These are phyloP conservation scores for Lagopus muta DNA, from an alignment of 2,113 vertebrate genomes.

Conservation along the genomic window DNA sequence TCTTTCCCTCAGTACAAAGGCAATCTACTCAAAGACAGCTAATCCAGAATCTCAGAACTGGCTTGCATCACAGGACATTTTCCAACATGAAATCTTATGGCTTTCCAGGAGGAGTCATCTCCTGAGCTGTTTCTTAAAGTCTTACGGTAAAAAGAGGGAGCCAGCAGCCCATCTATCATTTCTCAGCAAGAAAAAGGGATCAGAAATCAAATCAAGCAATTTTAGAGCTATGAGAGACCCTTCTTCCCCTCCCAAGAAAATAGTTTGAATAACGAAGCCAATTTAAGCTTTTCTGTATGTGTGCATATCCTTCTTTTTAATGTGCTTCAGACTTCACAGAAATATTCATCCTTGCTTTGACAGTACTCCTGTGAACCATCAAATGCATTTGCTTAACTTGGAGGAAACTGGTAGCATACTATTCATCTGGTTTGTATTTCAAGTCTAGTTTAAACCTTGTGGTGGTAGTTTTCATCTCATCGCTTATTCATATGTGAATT, in stretches of 20 bases:
- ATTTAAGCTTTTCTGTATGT: neutral
- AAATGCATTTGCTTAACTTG: conserved; percentile 15
- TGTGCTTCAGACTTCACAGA: neutral
- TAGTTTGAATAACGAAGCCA: neutral
- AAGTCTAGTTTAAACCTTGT: conserved; percentile 36
- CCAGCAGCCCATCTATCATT: neutral
- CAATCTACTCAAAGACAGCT: neutral
- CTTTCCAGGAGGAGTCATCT: neutral
- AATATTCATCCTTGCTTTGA: neutral
- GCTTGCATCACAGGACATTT: neutral
- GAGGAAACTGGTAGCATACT: neutral
- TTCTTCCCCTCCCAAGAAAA: neutral
- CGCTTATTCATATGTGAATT: conserved; percentile 27
- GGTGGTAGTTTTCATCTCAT: conserved; percentile 10
- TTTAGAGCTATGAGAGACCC: neutral
- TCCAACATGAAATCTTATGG: neutral
- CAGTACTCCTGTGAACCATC: neutral
- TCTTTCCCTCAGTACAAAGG: neutral
- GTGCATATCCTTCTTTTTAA: neutral
- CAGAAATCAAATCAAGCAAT: neutral
- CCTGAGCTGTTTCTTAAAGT: neutral
- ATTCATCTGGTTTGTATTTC: conserved; percentile 26
- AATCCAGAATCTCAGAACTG: neutral
- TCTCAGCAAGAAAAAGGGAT: neutral
- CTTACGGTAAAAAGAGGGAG: neutral